A percentile compares a stretch with the other conserved stretches of the same genome.
phyloP scores from a whole-genome alignment of 2,113 vertebrate genomes.

The Poeciliopsis prolifica region DNA sequence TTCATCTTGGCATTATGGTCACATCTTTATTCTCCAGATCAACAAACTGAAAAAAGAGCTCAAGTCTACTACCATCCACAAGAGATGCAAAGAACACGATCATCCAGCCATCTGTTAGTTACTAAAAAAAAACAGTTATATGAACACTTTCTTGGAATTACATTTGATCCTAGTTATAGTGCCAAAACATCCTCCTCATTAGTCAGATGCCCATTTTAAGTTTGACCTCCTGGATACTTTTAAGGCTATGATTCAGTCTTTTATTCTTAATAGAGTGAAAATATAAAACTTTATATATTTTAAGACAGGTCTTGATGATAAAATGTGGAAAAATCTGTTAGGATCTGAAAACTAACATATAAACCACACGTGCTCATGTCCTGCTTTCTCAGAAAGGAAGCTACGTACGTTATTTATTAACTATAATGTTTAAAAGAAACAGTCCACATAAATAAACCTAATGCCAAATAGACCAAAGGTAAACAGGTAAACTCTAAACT shows the following conservation, averaged over 20 bases:
- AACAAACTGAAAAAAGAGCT: background rate
- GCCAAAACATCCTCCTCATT: too few species aligned
- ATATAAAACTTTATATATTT: background rate
- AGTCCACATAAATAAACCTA: slow-evolving; percentile 19
- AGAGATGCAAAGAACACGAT: too few species aligned
- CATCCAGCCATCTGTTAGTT: too few species aligned
- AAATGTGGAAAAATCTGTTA: background rate
- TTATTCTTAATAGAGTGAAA: background rate
- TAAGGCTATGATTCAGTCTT: background rate
- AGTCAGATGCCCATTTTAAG: too few species aligned
- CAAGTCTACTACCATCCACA: too few species aligned
- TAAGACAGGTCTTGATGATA: background rate
- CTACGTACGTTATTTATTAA: slow-evolving; percentile 1
- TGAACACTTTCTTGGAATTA: too few species aligned
- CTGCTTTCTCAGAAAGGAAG: background rate
- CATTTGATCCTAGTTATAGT: too few species aligned
- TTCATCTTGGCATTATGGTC: background rate
- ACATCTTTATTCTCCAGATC: background rate
- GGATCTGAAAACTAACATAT: background rate
- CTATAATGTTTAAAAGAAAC: slow-evolving; percentile 6
- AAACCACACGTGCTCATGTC: background rate
- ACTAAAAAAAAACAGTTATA: too few species aligned
- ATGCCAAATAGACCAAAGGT: background rate
- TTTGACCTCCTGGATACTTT: too few species aligned
- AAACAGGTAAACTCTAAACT: background rate